Evolutionary conservation across 2,888 invertebrate genomes (phyloP), one percentile per base, ranked within the genome.

Genomic region (Melangyna quadrimaculata): DNA sequence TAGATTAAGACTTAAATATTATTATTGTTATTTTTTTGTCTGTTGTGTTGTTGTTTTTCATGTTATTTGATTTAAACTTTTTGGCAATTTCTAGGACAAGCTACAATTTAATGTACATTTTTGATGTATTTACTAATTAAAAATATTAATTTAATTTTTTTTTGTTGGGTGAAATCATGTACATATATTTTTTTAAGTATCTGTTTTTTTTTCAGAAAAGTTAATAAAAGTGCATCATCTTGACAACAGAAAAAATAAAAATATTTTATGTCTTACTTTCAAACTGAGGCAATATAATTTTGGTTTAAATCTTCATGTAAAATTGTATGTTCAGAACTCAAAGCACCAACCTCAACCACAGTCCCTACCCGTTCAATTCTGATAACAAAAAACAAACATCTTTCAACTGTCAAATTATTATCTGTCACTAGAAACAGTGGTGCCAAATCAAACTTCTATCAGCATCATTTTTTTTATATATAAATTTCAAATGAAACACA

Each of bases 1-100:
- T 61, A 63, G 69, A 24, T 65, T 27, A 17, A 40, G 57, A 71
- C 40, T 69, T 70, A 37, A 55, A 35, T 70, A 57, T 63, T 43
- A 27, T 70, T 55, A 19, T 59, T 37, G 35, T 37, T 59, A 32
- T 59, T 37, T 19, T 65, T 32, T 17, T 63, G 14, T 48, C 7
- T n/a, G 12, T 2, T 40, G 14, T 10, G 32, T 12, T 17, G 29
- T 12, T 48, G 1, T 12, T 45, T 6, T 1, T 19, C 2, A 17
- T 22, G 19, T 57, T 35, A 67, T 67, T 51, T 57, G 51, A 67
- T 67, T 51, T 51, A 67, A 67, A n/a, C 6, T 67, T 19, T 67
- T 32, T 48, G 65, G 48, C 32, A 0, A 67, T 48, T 67, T 32
- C 6, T 51, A 12, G 12, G 67, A 67, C 67, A 35, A 24, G 35